Evolutionary conservation across 2,113 vertebrate species (phyloP).

Genomic region (Elgaria multicarinata): DNA sequence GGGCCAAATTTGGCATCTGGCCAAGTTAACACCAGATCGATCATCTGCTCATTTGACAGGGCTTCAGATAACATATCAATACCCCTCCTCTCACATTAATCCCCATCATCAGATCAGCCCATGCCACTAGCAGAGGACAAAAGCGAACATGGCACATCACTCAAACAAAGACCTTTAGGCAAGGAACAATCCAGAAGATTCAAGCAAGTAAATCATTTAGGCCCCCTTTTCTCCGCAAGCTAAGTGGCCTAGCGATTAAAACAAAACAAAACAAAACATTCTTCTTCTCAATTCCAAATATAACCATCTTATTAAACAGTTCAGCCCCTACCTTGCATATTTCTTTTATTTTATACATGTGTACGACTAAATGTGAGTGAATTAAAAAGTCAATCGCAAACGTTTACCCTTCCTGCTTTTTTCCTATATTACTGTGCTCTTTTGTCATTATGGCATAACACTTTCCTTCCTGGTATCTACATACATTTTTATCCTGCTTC

Average conservation of each 20-base stretch:
- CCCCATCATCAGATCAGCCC: not conserved
- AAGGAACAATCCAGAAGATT: not conserved
- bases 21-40: not conserved
- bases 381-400: slow-evolving; percentile 1
- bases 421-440: not conserved
- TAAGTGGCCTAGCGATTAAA: not conserved
- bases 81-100: not conserved
- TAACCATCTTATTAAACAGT: not conserved
- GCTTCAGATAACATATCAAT: not conserved
- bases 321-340: not conserved
- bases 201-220: not conserved
- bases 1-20: not conserved
- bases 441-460: not conserved
- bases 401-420: not conserved
- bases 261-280: no score
- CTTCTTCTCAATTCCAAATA: not conserved
- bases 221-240: not conserved
- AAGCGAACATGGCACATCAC: not conserved
- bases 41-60: not conserved
- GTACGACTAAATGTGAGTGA: not conserved
- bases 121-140: not conserved
- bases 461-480: slow-evolving; percentile 4
- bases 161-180: not conserved
- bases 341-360: not conserved
- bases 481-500: slow-evolving; percentile 4